Evolutionary conservation across 2,888 invertebrate genomes (phyloP).

Genomic region (Balanococcus diminutus): DNA sequence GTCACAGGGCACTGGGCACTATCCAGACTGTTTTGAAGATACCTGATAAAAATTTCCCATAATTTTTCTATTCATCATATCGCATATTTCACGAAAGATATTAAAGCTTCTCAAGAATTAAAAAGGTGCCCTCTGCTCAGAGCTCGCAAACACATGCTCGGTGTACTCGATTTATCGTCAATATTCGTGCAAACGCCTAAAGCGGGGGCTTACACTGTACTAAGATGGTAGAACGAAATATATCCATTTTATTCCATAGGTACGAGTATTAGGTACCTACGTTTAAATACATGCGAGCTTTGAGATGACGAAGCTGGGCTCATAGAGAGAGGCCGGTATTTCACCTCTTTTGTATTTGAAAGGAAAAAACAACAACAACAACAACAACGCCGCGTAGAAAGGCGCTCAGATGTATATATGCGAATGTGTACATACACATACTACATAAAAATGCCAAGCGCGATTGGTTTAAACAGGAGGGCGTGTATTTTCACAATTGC

Average conservation of each 20-base stretch:
- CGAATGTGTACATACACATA: neutral
- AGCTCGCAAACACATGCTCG: neutral
- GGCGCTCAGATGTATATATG: neutral
- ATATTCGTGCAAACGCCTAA: neutral
- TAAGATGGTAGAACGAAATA: neutral
- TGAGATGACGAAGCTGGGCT: neutral
- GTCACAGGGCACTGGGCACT: no score
- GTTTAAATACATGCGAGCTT: neutral
- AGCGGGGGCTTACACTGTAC: neutral
- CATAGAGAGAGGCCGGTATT: neutral
- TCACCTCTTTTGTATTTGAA: slow-evolving; percentile 1
- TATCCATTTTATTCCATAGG: neutral
- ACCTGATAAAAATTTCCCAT: neutral
- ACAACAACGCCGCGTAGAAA: neutral
- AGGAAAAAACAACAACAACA: neutral
- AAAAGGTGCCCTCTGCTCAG: no score
- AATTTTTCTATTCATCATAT: neutral
- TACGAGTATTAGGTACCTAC: neutral
- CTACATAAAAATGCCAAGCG: slow-evolving; percentile 30
- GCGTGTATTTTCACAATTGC: slow-evolving; percentile 51
- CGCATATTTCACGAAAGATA: neutral
- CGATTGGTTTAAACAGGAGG: slow-evolving; percentile 49
- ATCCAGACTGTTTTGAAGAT: no score
- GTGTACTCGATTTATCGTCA: neutral
- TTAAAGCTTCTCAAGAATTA: no score